Conservation (phyloP, 2,113 vertebrate species). For the Pungitius pungitius region DNA sequence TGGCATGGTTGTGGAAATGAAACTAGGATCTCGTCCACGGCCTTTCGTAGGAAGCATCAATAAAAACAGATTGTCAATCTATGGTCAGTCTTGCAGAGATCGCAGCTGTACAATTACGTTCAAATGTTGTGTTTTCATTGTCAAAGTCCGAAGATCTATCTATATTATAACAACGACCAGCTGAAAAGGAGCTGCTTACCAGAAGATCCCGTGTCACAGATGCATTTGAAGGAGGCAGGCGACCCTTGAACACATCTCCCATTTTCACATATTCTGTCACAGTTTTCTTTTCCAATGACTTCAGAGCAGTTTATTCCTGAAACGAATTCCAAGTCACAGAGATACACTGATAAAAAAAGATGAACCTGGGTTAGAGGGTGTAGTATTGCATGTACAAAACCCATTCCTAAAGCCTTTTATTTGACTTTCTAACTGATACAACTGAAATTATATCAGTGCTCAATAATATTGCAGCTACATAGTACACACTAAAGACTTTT, state of each 20-base stretch:
- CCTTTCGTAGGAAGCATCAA: slow-evolving; percentile 1
- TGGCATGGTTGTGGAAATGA: slow-evolving; percentile 4
- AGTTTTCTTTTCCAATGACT: slow-evolving; percentile 78
- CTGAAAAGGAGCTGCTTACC: slow-evolving; percentile 74
- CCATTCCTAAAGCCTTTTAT: not conserved
- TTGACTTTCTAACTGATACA: slow-evolving; percentile 7
- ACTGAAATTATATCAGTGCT: not conserved
- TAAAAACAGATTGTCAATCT: not conserved
- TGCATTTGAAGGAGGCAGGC: slow-evolving; percentile 78
- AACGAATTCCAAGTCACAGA: slow-evolving; percentile 41
- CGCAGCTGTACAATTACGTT: not conserved
- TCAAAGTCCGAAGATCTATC: not conserved
- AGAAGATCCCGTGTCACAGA: slow-evolving; percentile 75
- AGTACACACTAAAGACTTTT: slow-evolving; percentile 19
- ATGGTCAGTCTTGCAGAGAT: not conserved
- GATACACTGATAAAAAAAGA: not conserved
- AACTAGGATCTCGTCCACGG: not conserved
- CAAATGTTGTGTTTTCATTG: slow-evolving; percentile 6
- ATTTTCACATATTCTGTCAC: slow-evolving; percentile 75
- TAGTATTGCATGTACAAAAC: not conserved
- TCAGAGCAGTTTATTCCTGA: slow-evolving; percentile 86
- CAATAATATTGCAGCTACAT: not conserved
- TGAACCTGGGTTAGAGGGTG: not conserved
- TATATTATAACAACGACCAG: not conserved
- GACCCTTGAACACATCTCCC: slow-evolving; percentile 77